A percentile compares a stretch with the other conserved stretches of the same genome.
Evolutionary conservation across 2,113 vertebrate species (phyloP).

Genomic region (Chiloscyllium plagiosum): DNA sequence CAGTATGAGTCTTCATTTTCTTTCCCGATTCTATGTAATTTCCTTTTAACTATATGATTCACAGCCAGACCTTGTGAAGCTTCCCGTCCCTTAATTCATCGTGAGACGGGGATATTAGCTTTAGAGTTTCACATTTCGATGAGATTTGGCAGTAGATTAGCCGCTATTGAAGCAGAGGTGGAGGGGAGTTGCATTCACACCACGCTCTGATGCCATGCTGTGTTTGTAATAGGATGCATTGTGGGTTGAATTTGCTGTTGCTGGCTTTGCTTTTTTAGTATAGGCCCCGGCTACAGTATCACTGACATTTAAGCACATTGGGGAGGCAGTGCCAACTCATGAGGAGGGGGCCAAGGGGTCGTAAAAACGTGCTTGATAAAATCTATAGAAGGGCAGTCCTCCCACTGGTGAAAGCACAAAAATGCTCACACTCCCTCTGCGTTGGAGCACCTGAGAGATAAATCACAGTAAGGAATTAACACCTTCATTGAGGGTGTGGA

Average conservation of each 20-base stretch:
- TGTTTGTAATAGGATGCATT: background rate
- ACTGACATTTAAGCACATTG: background rate
- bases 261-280: background rate
- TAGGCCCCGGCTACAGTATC: background rate
- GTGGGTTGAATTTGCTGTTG: background rate
- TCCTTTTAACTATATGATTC: constrained; percentile 34
- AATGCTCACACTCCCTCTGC: background rate
- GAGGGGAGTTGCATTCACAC: background rate
- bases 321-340: background rate
- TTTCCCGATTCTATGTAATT: background rate
- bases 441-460: background rate
- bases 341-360: background rate
- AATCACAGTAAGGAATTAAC: background rate
- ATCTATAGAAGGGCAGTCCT: background rate
- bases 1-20: constrained; percentile 6
- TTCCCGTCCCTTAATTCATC: background rate
- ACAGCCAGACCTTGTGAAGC: background rate
- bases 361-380: background rate
- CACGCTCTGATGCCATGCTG: background rate
- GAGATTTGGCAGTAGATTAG: constrained; percentile 27
- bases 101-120: background rate
- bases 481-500: background rate
- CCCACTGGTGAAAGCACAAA: background rate
- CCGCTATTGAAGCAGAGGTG: background rate
- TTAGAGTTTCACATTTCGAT: background rate